Evolutionary conservation across 2,888 invertebrate genomes (phyloP).

Genomic region (Lepidochitona cinerea): DNA sequence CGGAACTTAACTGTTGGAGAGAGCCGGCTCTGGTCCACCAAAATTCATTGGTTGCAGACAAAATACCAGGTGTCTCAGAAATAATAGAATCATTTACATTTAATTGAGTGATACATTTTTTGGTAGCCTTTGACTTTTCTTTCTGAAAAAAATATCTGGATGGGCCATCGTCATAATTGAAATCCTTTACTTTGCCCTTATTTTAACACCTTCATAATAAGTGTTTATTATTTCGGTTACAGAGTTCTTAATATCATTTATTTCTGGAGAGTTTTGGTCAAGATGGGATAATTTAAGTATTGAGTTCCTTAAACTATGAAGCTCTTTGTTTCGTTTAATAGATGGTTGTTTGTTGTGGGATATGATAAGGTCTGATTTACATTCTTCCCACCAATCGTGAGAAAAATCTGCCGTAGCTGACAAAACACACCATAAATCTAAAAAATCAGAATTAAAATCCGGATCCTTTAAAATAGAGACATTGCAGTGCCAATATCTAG

Average conservation of each 20-base stretch:
- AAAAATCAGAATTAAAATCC: background rate
- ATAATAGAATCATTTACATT: background rate
- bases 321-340: background rate
- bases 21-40: too few relatives aligned
- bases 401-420: background rate
- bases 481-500: slow-evolving; percentile 14
- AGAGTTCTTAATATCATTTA: background rate
- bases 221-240: background rate
- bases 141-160: slow-evolving; percentile 5
- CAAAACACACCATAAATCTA: background rate
- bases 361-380: background rate
- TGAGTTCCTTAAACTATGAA: background rate
- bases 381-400: slow-evolving; percentile 7
- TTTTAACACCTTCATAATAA: background rate
- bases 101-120: background rate
- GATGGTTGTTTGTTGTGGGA: background rate
- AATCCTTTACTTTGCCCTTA: background rate
- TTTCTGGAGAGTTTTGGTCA: background rate
- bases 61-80: too few relatives aligned
- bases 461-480: background rate
- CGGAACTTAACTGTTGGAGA: too few relatives aligned
- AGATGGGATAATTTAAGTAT: background rate
- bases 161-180: slow-evolving; percentile 3
- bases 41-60: background rate
- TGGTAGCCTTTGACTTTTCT: background rate